These are phyloP conservation scores for Anthoscopus minutus DNA, from an alignment of 2,113 vertebrate species.

Conservation along the genomic window DNA sequence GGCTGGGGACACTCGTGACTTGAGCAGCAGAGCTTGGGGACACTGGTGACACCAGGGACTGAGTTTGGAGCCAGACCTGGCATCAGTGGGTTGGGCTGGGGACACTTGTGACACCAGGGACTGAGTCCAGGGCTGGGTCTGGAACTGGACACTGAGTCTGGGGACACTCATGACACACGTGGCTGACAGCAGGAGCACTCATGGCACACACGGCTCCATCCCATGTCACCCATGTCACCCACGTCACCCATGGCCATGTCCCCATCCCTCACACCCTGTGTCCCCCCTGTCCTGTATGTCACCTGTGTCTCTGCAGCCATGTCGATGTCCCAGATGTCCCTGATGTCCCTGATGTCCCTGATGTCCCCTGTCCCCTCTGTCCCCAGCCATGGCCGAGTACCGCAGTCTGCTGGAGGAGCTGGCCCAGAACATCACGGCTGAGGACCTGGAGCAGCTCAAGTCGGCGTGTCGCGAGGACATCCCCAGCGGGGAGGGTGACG, in stretches of 20 bases:
- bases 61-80: not conserved
- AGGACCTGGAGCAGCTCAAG: not conserved
- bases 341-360: not conserved
- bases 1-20: not conserved
- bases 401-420: not conserved
- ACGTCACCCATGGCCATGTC: not conserved
- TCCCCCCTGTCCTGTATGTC: not conserved
- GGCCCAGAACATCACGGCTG: not conserved
- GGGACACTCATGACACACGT: not conserved
- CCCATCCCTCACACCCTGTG: no score
- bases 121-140: no score
- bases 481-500: not conserved
- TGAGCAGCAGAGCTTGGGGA: no score
- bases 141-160: no score
- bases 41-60: accelerated
- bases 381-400: not conserved
- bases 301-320: no score
- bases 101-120: not conserved
- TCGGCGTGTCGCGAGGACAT: not conserved
- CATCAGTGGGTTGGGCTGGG: not conserved
- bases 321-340: not conserved
- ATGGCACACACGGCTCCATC: not conserved
- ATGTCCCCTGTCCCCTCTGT: not conserved
- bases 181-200: not conserved
- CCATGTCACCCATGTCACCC: not conserved